A percentile compares a stretch with the other conserved stretches of the same genome.
Evolutionary conservation across 2,113 vertebrate species (phyloP).

Genomic region (Oreochromis tanganicae): DNA sequence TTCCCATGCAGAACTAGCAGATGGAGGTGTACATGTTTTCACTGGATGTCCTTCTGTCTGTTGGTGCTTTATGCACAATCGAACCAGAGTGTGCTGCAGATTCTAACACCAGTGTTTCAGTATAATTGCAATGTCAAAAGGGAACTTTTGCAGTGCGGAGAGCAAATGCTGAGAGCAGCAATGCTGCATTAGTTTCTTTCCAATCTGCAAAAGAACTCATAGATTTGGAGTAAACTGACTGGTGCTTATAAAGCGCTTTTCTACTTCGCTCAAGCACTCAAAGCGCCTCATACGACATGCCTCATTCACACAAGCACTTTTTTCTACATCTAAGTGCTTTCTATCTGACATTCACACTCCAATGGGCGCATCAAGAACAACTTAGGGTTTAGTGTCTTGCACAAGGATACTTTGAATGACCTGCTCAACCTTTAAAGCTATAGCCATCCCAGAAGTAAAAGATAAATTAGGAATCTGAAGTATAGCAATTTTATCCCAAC

Average conservation of each 20-base stretch:
- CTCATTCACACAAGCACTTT: not conserved
- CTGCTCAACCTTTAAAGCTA: not conserved
- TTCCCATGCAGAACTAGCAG: constrained; percentile 54
- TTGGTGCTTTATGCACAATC: not conserved
- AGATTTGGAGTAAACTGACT: not conserved
- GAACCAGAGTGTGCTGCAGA: not conserved
- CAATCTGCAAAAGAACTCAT: not conserved
- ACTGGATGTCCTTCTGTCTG: not conserved
- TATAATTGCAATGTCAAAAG: not conserved
- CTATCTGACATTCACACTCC: not conserved
- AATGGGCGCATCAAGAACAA: not conserved
- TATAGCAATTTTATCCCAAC: not conserved
- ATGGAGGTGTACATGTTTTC: constrained; percentile 43
- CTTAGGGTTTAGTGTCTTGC: not conserved
- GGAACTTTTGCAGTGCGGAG: not conserved
- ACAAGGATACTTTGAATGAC: not conserved
- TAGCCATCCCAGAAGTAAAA: not conserved
- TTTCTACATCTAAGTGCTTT: not conserved
- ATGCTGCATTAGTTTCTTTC: not conserved
- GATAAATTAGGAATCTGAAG: not conserved
- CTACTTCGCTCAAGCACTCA: not conserved
- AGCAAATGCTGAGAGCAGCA: not conserved
- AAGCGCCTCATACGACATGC: not conserved
- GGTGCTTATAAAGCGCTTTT: not conserved
- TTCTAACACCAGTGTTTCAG: not conserved